These are phyloP conservation scores for Melipona beecheii DNA, from an alignment of 2,888 invertebrate genomes.

Conservation along the genomic window DNA sequence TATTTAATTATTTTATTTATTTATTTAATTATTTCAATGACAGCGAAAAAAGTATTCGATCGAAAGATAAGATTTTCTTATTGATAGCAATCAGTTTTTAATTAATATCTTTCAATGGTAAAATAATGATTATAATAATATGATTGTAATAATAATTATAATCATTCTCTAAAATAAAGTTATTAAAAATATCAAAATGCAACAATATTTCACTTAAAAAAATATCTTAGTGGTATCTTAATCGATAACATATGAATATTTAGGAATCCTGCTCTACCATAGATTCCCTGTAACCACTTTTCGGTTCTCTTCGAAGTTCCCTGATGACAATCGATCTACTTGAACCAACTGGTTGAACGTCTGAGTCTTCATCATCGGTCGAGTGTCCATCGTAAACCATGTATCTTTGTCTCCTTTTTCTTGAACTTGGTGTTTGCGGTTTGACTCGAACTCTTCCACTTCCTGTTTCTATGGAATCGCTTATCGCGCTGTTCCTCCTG, in stretches of 20 bases:
- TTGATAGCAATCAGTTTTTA: not conserved
- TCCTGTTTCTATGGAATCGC: slow-evolving; percentile 58
- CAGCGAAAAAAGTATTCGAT: not conserved
- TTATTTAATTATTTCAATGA: not conserved
- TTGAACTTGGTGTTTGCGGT: slow-evolving; percentile 74
- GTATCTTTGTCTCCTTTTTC: slow-evolving; percentile 83
- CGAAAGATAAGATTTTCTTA: not conserved
- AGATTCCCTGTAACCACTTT: slow-evolving; percentile 74
- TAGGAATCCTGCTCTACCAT: slow-evolving; percentile 49
- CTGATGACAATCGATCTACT: slow-evolving; percentile 67
- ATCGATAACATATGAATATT: not conserved
- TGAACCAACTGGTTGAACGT: slow-evolving; percentile 56
- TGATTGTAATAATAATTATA: no score
- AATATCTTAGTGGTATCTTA: not conserved
- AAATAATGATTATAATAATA: not conserved
- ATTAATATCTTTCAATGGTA: slow-evolving; percentile 1
- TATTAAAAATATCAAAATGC: slow-evolving; percentile 30
- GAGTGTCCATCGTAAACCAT: slow-evolving; percentile 81
- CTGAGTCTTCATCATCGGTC: slow-evolving; percentile 84
- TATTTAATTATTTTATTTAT: not conserved
- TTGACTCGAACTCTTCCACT: slow-evolving; percentile 65
- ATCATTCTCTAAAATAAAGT: not conserved
- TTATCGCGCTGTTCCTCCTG: slow-evolving; percentile 49
- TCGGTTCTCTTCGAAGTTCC: slow-evolving; percentile 76
- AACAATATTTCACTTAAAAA: not conserved